phyloP scores from a whole-genome alignment of 1,140 invertebrate genomes.

The Magallana gigas region DNA sequence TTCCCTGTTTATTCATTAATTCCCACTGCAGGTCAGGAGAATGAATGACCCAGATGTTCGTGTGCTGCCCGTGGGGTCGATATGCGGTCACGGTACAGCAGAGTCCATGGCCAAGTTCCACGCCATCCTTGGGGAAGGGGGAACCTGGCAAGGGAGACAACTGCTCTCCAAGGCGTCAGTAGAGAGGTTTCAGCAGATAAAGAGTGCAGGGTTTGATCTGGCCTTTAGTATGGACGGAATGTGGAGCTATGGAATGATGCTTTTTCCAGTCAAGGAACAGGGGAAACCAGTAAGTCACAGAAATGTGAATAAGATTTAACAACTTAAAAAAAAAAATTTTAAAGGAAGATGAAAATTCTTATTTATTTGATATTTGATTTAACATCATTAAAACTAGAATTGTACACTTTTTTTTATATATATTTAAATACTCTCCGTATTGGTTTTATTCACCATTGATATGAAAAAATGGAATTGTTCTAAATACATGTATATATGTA shows the following conservation, averaged over 20 bases:
- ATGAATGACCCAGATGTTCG: conserved; percentile 69
- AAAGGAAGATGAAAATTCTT: no score
- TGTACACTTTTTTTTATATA: no score
- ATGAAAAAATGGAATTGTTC: no score
- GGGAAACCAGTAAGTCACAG: conserved; percentile 53
- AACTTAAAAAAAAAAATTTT: no score
- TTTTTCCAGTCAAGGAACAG: conserved; percentile 63
- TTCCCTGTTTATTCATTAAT: background rate
- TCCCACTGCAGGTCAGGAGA: conserved; percentile 47
- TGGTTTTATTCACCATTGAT: no score
- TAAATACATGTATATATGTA: no score
- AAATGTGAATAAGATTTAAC: background rate
- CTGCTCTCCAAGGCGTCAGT: conserved; percentile 62
- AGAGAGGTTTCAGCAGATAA: conserved; percentile 59
- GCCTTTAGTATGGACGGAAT: conserved; percentile 60
- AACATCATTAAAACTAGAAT: no score
- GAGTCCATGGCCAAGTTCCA: conserved; percentile 67
- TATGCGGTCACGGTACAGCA: conserved; percentile 69
- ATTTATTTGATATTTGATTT: no score
- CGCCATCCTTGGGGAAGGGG: conserved; percentile 69
- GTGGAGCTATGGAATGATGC: conserved; percentile 62
- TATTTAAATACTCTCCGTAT: no score
- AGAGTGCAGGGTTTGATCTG: conserved; percentile 59
- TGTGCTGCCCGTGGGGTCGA: conserved; percentile 61
- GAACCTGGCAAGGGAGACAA: conserved; percentile 55